Evolutionary conservation across 1,140 invertebrate species (phyloP).

Genomic region (Augochlora pura): DNA sequence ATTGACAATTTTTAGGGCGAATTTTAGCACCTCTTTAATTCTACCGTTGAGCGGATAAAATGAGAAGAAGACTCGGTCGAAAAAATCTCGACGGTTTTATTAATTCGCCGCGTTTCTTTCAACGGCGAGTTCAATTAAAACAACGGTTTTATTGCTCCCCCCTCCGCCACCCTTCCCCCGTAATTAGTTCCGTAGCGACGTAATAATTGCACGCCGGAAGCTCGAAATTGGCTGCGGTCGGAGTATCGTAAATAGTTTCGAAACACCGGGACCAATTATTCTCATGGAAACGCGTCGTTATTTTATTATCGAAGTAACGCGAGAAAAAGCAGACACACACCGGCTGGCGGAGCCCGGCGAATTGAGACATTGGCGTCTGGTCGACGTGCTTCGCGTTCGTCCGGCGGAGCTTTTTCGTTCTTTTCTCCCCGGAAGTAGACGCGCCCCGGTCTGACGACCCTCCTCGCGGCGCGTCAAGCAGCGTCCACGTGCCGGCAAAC

Average conservation of each 20-base stretch:
- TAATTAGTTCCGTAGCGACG: background rate
- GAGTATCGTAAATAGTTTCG: background rate
- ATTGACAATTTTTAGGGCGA: too few relatives aligned
- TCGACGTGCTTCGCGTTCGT: too few relatives aligned
- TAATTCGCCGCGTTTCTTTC: background rate
- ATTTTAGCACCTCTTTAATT: too few relatives aligned
- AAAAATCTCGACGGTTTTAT: background rate
- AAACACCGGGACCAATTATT: background rate
- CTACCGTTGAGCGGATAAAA: too few relatives aligned
- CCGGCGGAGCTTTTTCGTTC: too few relatives aligned
- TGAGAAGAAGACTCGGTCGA: too few relatives aligned
- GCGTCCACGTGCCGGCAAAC: too few relatives aligned
- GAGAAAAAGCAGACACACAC: too few relatives aligned
- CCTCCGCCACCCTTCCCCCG: background rate
- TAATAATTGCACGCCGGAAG: background rate
- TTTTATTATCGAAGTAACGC: background rate
- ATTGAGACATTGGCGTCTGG: background rate
- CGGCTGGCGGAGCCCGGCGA: background rate
- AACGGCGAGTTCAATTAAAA: background rate
- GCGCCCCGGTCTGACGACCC: background rate
- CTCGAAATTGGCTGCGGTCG: background rate
- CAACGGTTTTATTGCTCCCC: background rate
- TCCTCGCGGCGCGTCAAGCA: background rate
- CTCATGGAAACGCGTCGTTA: background rate
- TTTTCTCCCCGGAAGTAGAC: slow-evolving; percentile 13